phyloP scores from a whole-genome alignment of 2,888 invertebrate genomes.

The Neocrepidodera transversa region DNA sequence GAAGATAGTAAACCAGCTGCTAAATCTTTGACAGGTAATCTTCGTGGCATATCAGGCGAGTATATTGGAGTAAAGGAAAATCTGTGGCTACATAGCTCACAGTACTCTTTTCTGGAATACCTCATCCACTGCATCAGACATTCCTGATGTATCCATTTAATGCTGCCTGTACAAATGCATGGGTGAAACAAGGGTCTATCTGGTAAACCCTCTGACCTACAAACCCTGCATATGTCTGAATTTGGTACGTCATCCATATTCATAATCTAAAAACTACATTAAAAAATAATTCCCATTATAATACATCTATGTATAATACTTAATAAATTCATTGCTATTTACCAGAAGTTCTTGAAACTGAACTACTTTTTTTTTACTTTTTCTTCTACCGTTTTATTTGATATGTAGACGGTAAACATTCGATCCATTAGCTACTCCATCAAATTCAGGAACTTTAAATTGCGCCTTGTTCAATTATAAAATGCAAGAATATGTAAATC shows the following conservation, averaged over 20 bases:
- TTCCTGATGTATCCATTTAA: conserved; percentile 99
- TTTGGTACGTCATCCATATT: conserved; percentile 64
- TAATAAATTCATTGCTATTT: background rate
- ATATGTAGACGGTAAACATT: background rate
- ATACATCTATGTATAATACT: background rate
- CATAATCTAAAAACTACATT: conserved; percentile 4
- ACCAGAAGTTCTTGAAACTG: conserved; percentile 2
- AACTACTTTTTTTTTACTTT: background rate
- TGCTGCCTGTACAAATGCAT: conserved; percentile 98
- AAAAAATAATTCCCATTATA: background rate
- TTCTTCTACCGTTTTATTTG: background rate
- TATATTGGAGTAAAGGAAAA: conserved; percentile 99
- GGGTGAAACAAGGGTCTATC: conserved; percentile 97
- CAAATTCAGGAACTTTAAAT: background rate
- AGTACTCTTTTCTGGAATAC: conserved; percentile 97
- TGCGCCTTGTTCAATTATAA: background rate
- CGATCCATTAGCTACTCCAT: background rate
- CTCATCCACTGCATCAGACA: conserved; percentile 99
- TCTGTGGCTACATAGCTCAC: conserved; percentile 96
- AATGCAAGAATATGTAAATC: background rate
- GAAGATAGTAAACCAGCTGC: conserved; percentile 89
- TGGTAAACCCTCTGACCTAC: conserved; percentile 90
- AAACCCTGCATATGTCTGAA: conserved; percentile 96
- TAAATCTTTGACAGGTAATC: conserved; percentile 92
- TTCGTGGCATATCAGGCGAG: conserved; percentile 99